Evolutionary conservation across 2,797 vertebrate species (phyloP).

Genomic region (Danio tinwini): DNA sequence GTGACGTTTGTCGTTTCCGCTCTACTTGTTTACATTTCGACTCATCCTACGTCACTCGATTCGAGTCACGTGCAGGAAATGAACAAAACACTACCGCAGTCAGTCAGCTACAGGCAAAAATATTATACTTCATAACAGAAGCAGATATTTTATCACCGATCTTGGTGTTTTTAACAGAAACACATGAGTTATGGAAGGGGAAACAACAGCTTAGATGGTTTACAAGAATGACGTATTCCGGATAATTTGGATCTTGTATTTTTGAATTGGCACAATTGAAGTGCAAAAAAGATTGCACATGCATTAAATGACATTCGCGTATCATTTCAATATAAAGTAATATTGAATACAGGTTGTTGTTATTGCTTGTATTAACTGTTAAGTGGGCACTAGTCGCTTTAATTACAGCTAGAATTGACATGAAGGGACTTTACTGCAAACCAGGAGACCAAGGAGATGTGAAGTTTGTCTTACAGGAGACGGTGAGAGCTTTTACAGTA

Average conservation of each 20-base stretch:
- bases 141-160: too few species aligned
- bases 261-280: not conserved
- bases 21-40: not conserved
- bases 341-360: not conserved
- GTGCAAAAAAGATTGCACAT: not conserved
- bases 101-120: not conserved
- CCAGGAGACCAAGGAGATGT: constrained; percentile 78
- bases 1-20: not conserved
- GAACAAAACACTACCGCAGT: constrained; percentile 29
- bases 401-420: constrained; percentile 57
- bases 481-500: constrained; percentile 74
- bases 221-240: not conserved
- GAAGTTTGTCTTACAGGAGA: constrained; percentile 89
- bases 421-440: constrained; percentile 93
- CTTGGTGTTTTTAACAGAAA: not conserved
- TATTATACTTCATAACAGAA: not conserved
- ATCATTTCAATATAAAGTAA: not conserved
- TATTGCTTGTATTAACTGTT: not conserved
- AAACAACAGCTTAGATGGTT: not conserved
- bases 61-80: constrained; percentile 41
- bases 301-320: not conserved
- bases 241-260: not conserved
- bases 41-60: constrained; percentile 9
- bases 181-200: not conserved
- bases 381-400: too few species aligned